Conservation (phyloP, 2,113 vertebrate genomes). For the human region GRCh38 chr6:8897501-8898000, state of each 20-base stretch:
- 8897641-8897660: slow-evolving; percentile 79
- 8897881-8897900: accelerated
- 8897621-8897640: slow-evolving; percentile 80
- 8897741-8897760: not conserved
- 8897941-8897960: slow-evolving; percentile 33
- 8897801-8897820: too few relatives aligned
- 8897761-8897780: not conserved
- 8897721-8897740: not conserved
- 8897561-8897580: slow-evolving; percentile 84
- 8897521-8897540: slow-evolving; percentile 78
- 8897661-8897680: slow-evolving; percentile 68
- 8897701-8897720: slow-evolving; percentile 38
- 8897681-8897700: slow-evolving; percentile 54
- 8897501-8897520: slow-evolving; percentile 75
- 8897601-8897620: slow-evolving; percentile 78
- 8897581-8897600: slow-evolving; percentile 78
- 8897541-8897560: slow-evolving; percentile 76
- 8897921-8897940: slow-evolving; percentile 23
- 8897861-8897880: not conserved
- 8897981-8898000: not conserved
- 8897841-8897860: not conserved
- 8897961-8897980: slow-evolving; percentile 57
- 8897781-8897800: not conserved
- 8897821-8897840: not conserved
- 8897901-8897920: not conserved